Percentiles rank a stretch among this genome's conserved stretches.
Conservation (phyloP, 2,113 vertebrate species). For the Tachycineta bicolor region DNA sequence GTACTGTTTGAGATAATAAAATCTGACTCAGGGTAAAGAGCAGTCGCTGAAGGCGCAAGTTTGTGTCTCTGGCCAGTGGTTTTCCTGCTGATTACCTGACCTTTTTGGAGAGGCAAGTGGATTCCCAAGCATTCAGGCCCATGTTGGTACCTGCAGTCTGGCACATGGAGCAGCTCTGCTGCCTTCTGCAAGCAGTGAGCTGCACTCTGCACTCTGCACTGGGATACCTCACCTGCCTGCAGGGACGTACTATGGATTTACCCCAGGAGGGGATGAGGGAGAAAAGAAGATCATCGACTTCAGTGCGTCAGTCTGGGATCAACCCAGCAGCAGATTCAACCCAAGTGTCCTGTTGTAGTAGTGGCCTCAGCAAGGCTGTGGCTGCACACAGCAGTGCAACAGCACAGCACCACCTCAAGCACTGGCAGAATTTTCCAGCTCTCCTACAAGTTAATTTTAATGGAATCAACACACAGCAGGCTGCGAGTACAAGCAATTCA, state of each 20-base stretch:
- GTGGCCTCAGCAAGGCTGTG: neutral
- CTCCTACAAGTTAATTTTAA: neutral
- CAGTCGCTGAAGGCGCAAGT: neutral
- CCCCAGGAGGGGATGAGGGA: neutral
- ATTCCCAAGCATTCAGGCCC: neutral
- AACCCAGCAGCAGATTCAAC: neutral
- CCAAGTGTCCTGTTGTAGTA: fast-evolving
- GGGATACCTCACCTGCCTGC: neutral
- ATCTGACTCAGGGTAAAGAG: conserved; percentile 5
- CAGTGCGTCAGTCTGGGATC: neutral
- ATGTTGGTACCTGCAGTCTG: neutral
- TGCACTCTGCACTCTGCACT: fast-evolving
- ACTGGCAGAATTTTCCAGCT: neutral
- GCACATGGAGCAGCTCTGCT: neutral
- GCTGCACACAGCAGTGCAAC: neutral
- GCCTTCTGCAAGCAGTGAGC: neutral
- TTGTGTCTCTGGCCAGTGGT: neutral
- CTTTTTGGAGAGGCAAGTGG: neutral
- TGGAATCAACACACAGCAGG: neutral
- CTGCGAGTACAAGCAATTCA: neutral
- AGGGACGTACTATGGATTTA: neutral
- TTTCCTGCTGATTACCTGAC: neutral
- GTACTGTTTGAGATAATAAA: neutral
- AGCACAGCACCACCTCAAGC: neutral
- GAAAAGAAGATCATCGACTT: neutral